Evolutionary conservation across 2,888 invertebrate genomes (phyloP), one percentile per base, ranked within the genome.

Genomic region (Macrophya alboannulata): DNA sequence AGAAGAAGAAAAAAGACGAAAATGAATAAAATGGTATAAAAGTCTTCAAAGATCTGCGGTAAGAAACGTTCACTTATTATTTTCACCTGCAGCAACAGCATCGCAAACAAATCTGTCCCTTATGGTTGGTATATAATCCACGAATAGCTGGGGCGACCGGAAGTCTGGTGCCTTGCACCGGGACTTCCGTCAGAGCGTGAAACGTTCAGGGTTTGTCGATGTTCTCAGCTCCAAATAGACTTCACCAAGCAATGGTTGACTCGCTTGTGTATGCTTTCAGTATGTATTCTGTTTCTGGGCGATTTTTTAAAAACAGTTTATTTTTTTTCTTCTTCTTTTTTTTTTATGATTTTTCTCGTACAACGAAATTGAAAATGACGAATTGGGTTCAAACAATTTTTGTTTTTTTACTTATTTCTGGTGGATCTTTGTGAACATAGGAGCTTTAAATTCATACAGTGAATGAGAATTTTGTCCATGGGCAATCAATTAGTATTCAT

Each of bases 151-250:
- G n/a, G 83, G 51, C 83, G 37, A 48, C 68, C 83, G 83, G 83
- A 83, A 83, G 83, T 71, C 83, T 83, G 68, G 83, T 83, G 83
- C 83, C 40, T 71, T 71, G 83, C 83, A 51, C 83, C 59, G 81
- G 81, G 81, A 83, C 68, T 71, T 83, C 71, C 83, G 83, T 68
- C 25, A 45, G 37, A 83, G 83, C 71, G 68, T 83, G 71, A 83
- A 83, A 51, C 62, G 62, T 62, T 21, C 40, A 9, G 81, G 12
- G 43, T 81, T 9, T 62, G 62, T 81, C 81, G 81, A 81, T 81
- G 62, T 25, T 65, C 31, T 17, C 81, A 8, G 45, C 83, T 68
- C 31, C 51, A 71, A 83, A 83, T 83, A 83, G 83, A 83, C 68
- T 45, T 62, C 5, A 59, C 62, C 15, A 81, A 81, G 62, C 8